Base-by-base conservation (phyloP, 2,888 invertebrate species). In the Philopedon plagiatum region DNA sequence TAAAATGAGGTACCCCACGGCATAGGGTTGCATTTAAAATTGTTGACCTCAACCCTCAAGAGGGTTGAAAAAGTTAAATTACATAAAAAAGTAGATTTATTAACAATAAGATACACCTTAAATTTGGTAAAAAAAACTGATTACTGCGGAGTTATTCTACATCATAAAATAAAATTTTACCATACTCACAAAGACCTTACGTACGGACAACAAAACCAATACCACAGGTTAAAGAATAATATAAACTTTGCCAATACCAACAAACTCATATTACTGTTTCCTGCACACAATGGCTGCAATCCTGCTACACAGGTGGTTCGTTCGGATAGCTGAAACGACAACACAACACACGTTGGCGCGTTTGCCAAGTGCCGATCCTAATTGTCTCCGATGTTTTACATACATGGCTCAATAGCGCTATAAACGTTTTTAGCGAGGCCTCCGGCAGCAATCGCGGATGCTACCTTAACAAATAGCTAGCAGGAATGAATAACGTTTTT, bases 331-430 rank as follows among this genome's bases (percentile, higher is more conserved):
- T 19, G 54, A 32, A 64, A 32, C 29, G 32, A 32, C 64, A 37
- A 34, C 26, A 34, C 34, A 19, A 66, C 66, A 49, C 32, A 57
- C 21, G 44, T 58, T 63, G 63, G 57, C 69, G 44, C 69, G 60
- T 58, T 63, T 37, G 44, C 63, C 54, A 37, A 68, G 68, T 60
- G 68, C 68, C 68, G 61, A 39, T 39, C 68, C 68, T 68, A 68
- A 68, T 68, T 68, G 68, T 68, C 60, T 51, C 60, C 34, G 13
- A 60, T 61, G 61, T 68, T 68, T 68, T 68, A 68, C 68, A 68
- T 68, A 68, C 68, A 68, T 68, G 61, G 61, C 60, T 26, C 61
- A 68, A 61, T 37, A 61, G 57, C 71, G 58, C 57, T 37, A 37
- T 63, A 63, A 63, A 63, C 54, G 56, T 64, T 58, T 58, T 58